Base-by-base conservation (phyloP, 2,888 invertebrate genomes). In the Platycheirus rosarum region DNA sequence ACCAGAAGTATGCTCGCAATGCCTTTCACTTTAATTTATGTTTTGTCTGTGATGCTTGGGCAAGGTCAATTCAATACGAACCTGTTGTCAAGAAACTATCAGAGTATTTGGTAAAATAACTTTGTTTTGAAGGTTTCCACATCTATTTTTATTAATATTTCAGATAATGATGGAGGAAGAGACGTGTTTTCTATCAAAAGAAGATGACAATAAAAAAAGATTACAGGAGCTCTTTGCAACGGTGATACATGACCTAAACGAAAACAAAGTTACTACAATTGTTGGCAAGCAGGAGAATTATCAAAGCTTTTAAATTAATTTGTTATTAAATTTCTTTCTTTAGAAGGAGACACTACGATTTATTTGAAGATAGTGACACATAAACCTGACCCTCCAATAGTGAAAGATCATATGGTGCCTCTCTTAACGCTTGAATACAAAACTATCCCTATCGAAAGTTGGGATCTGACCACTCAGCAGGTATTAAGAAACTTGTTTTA, bases 11-110 rank as follows among this genome's bases (percentile, higher is more conserved):
- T 91, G 95, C 95, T 11, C 92, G 98, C 65, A 98, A 98, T 91
- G 96, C 97, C n/a, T 96, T 97, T 87, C 95, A 97, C 82, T 98
- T 98, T 91, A 98, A 98, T 91, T 91, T 97, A 29, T 98, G 98
- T 90, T 97, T 98, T 88, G 97, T 98, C 0, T 98, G 97, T 88
- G 96, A 97, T 88, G 95, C 96, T 62, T 94, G 95, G 92, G 95
- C 97, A 0, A 93, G 97, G 71, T 97, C 97, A 0, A 95, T 96
- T 1, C 97, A 97, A 87, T 98, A 98, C 90, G 98, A 98, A 88
- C 95, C 97, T 0, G 96, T 98, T 7, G 97, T 98, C 0, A 97
- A 96, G 87, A 98, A 98, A 89, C 93, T 98, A 60, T 96, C 97
- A 0, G 96, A 97, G 88, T 98, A 97, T 91, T 91, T 98, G 89